These are phyloP conservation scores for Mionectes macconnelli DNA, from an alignment of 2,113 vertebrate species.

Conservation along the genomic window DNA sequence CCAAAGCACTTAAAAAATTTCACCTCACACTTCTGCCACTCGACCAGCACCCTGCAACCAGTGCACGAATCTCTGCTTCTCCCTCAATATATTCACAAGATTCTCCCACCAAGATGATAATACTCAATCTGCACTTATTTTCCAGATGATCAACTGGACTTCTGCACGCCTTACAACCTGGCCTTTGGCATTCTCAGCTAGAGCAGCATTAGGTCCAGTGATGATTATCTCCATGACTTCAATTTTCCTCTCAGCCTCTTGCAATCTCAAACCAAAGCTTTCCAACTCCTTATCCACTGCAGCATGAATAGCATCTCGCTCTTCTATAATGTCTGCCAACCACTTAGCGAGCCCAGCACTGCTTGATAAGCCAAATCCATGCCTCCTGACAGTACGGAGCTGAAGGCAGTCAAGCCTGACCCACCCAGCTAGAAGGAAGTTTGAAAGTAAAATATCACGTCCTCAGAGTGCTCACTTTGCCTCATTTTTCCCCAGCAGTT, in stretches of 20 bases:
- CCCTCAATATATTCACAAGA: not conserved
- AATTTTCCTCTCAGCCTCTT: slow-evolving; percentile 65
- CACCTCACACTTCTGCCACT: not conserved
- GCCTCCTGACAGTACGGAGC: not conserved
- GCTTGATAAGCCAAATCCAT: slow-evolving; percentile 45
- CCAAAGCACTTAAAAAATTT: not conserved
- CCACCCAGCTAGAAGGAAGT: slow-evolving; percentile 7
- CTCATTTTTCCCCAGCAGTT: not conserved
- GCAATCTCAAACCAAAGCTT: slow-evolving; percentile 57
- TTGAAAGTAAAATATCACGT: not conserved
- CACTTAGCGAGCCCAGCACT: slow-evolving; percentile 45
- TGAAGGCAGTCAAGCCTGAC: slow-evolving; percentile 51
- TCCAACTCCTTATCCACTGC: slow-evolving; percentile 58
- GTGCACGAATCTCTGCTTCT: not conserved
- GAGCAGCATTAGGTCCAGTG: slow-evolving; percentile 58
- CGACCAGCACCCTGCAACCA: not conserved
- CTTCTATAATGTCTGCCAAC: slow-evolving; percentile 52
- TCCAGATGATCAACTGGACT: slow-evolving; percentile 60
- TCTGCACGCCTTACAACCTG: slow-evolving; percentile 43
- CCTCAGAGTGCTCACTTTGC: not conserved
- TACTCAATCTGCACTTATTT: slow-evolving; percentile 61
- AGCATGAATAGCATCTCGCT: slow-evolving; percentile 51
- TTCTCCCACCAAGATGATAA: slow-evolving; percentile 44
- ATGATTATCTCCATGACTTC: slow-evolving; percentile 64
- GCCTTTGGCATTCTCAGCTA: slow-evolving; percentile 63